Evolutionary conservation across 2,113 vertebrate genomes (phyloP), one percentile per base, ranked within the genome.

Genomic region (Protobothrops flavoviridis): DNA sequence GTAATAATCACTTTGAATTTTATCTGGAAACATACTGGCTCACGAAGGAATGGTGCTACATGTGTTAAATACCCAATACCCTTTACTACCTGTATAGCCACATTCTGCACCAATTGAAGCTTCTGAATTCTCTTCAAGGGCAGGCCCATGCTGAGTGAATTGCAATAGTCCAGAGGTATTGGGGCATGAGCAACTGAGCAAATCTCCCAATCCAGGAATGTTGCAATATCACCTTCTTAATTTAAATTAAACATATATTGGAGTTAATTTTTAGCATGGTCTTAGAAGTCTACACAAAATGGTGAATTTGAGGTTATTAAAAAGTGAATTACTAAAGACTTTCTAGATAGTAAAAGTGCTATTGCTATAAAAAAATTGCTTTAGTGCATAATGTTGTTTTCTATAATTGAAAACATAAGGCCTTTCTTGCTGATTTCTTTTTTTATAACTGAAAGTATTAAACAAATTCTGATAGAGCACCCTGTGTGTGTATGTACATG

Each of bases 291-390:
- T 88, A 89, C 93, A 92, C 93, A 85, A 17, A 88, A 90, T 87
- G 6, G 92, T 12, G 93, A 95, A 94, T 85, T 26, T 39, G 26
- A 91, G 57, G 56, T 89, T 92, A 89, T 61, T 1, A 88, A 21
- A 88, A 33, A 56, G 48, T 8, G 50, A 24, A 95, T 93, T 89
- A 96, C 86, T 89, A 0, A 26, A 45, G 23, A 45, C 88, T 81
- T 81, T 12, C 33, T 15, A 81, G 91, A 4, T 91, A 94, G 93
- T 96, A 95, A 96, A 20, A 93, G 93, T 85, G 92, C 95, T 95
- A 96, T 3, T 94, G 94, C 74, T 92, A 96, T 21, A 64, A 61
- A 23, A 50, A 91, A 86, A 61, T 59, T 88, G 88, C 93, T 50
- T 55, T 53, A 91, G 29, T n/a, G n/a, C 12, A 55, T 0, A 2